Conservation (phyloP, 2,797 vertebrate genomes). For the Podarcis lilfordi region DNA sequence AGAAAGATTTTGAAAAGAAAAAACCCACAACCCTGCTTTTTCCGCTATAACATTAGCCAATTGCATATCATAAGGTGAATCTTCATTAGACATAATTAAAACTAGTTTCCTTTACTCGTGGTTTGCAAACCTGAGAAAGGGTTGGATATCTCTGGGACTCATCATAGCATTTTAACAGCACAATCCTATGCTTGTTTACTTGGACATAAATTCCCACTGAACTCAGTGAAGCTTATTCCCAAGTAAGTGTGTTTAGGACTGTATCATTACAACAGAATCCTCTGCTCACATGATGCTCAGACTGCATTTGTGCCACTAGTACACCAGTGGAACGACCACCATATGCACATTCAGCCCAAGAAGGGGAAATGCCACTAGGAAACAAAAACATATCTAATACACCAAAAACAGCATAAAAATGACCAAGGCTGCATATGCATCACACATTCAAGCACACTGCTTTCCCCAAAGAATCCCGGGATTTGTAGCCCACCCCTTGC, state of each 20-base stretch:
- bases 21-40: neutral
- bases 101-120: neutral
- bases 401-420: too few species aligned
- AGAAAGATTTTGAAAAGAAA: conserved; percentile 30
- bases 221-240: neutral
- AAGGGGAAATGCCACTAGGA: too few species aligned
- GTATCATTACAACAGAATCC: neutral
- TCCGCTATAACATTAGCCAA: neutral
- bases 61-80: neutral
- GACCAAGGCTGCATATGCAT: too few species aligned
- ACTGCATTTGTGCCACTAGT: too few species aligned
- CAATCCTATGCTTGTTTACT: neutral
- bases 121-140: neutral
- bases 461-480: too few species aligned
- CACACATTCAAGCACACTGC: too few species aligned
- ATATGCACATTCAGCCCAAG: too few species aligned
- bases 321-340: too few species aligned
- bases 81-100: accelerated
- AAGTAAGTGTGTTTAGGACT: neutral
- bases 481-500: too few species aligned
- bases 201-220: neutral
- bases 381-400: too few species aligned
- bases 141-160: neutral
- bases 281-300: neutral
- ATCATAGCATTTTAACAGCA: neutral